These are phyloP conservation scores for Octomys mimax DNA, from an alignment of 2,797 vertebrate species.

Conservation along the genomic window DNA sequence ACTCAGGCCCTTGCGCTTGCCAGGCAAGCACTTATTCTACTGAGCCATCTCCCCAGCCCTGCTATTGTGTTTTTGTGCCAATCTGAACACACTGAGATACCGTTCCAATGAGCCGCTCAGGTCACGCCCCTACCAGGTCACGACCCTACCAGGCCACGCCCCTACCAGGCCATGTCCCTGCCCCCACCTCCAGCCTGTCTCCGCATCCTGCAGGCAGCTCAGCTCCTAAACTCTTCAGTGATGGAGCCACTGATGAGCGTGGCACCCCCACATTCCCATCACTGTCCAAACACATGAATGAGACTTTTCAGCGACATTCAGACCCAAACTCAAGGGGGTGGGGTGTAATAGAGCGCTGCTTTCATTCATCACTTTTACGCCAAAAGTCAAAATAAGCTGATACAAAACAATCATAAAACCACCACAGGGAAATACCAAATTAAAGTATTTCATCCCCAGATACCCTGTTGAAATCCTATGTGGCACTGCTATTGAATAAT, in stretches of 20 bases:
- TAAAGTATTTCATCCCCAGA: not conserved
- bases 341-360: not conserved
- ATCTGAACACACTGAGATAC: slow-evolving; percentile 41
- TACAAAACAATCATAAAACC: not conserved
- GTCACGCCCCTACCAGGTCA: not conserved
- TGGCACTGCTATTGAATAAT: not conserved
- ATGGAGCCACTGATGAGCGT: not conserved
- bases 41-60: too few relatives aligned
- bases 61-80: slow-evolving; percentile 1
- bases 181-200: not conserved
- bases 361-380: slow-evolving; percentile 13
- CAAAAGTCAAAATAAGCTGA: not conserved
- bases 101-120: not conserved
- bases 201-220: not conserved
- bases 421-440: slow-evolving; percentile 1
- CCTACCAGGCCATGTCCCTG: not conserved
- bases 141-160: not conserved
- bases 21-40: too few relatives aligned
- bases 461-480: not conserved
- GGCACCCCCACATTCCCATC: not conserved
- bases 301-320: not conserved
- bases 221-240: not conserved
- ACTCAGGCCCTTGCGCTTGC: too few relatives aligned
- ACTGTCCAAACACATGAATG: not conserved
- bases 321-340: not conserved